Evolutionary conservation across 1,140 invertebrate species (phyloP).

Genomic region (Drosophila pandora): DNA sequence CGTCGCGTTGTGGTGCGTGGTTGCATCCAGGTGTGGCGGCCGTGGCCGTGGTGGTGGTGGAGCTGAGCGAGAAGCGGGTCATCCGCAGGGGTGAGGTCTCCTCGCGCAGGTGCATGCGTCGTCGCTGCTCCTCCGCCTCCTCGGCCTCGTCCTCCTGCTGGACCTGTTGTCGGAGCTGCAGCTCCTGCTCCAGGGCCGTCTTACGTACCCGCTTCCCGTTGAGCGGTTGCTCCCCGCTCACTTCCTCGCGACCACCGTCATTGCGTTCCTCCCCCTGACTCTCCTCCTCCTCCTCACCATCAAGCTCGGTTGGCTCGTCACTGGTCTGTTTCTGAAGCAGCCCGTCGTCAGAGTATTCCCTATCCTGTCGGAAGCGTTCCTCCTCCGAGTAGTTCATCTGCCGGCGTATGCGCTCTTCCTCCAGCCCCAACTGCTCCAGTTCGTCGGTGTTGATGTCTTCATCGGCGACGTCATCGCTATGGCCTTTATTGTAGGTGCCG

Average conservation of each 20-base stretch:
- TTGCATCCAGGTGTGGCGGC: not conserved
- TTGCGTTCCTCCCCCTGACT: not conserved
- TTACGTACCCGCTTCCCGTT: not conserved
- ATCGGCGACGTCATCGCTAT: not conserved
- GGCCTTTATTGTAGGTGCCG: not conserved
- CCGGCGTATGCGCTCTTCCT: not conserved
- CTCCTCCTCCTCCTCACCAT: not conserved
- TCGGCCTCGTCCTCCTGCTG: constrained; percentile 8
- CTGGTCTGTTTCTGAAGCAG: not conserved
- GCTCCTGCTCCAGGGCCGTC: not conserved
- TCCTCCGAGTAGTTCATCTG: constrained; percentile 1
- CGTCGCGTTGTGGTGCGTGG: not conserved
- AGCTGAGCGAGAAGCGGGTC: constrained; percentile 16
- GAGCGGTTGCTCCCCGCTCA: not conserved
- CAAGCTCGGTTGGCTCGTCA: not conserved
- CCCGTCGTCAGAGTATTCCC: not conserved
- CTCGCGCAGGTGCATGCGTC: not conserved
- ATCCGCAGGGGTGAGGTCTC: constrained; percentile 1
- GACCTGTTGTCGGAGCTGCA: not conserved
- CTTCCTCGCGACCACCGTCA: not conserved
- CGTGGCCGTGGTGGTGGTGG: not conserved
- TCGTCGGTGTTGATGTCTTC: not conserved
- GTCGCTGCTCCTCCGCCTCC: constrained; percentile 5
- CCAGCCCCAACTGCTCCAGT: not conserved
- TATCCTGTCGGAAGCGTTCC: not conserved